Percentiles rank a stretch among this genome's conserved stretches.
Conservation (phyloP, 1,140 invertebrate species). For the Cydia amplana region DNA sequence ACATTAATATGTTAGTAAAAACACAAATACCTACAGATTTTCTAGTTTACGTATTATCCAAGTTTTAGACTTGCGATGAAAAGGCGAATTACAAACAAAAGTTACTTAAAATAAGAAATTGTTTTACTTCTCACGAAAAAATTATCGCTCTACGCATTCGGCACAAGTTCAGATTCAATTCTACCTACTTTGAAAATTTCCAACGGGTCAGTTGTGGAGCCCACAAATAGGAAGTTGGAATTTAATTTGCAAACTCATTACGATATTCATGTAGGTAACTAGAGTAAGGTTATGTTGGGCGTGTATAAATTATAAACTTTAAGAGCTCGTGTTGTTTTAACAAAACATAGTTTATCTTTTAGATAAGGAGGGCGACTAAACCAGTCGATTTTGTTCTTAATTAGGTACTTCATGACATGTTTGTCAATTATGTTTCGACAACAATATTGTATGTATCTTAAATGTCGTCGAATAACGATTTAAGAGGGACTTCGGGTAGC, state of each 20-base stretch:
- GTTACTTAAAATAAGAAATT: background rate
- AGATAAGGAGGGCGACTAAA: background rate
- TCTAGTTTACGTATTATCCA: too few relatives aligned
- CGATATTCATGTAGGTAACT: conserved; percentile 31
- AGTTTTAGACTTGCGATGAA: background rate
- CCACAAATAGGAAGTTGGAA: conserved; percentile 19
- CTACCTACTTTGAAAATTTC: conserved; percentile 11
- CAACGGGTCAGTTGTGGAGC: background rate
- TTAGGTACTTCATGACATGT: background rate
- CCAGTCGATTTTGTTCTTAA: background rate
- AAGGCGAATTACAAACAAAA: conserved; percentile 10
- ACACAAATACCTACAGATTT: background rate
- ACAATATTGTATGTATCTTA: background rate
- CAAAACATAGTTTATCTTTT: background rate
- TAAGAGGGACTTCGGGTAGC: background rate
- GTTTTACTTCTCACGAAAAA: background rate
- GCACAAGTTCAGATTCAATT: background rate
- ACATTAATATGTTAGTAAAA: background rate
- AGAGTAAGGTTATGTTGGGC: conserved; percentile 10
- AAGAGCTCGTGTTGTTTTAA: conserved; percentile 2
- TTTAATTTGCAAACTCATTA: conserved; percentile 26
- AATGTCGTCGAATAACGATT: background rate
- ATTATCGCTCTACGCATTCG: background rate
- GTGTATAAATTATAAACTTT: conserved; percentile 18
- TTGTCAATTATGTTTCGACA: background rate